phyloP scores from a whole-genome alignment of 2,797 vertebrate genomes.

The Artibeus lituratus region DNA sequence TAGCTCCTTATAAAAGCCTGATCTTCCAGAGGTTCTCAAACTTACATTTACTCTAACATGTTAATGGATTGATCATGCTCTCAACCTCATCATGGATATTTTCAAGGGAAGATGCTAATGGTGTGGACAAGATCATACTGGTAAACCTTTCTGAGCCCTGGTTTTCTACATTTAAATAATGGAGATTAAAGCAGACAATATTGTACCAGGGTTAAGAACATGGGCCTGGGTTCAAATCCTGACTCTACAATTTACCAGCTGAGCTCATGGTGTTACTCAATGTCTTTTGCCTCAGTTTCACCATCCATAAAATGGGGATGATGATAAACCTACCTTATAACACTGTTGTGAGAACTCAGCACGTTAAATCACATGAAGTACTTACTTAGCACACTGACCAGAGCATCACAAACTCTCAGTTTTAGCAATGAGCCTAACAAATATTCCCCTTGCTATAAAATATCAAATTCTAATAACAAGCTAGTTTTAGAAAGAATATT shows the following conservation, averaged over 20 bases:
- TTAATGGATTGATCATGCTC: background rate
- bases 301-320: background rate
- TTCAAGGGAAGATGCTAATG: background rate
- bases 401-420: background rate
- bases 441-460: background rate
- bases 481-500: background rate
- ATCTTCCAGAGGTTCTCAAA: background rate
- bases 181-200: background rate
- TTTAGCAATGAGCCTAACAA: background rate
- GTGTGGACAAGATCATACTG: background rate
- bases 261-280: background rate
- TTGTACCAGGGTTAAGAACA: background rate
- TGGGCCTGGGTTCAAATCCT: background rate
- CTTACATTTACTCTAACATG: background rate
- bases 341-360: background rate
- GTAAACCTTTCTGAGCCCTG: background rate
- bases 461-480: background rate
- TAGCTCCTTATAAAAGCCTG: background rate
- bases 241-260: background rate
- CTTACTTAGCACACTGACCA: background rate
- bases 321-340: background rate
- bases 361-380: background rate
- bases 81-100: background rate
- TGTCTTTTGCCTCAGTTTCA: background rate
- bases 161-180: background rate